Evolutionary conservation across 2,113 vertebrate genomes (phyloP), one percentile per base, ranked within the genome.

Genomic region (Grantiella picta): DNA sequence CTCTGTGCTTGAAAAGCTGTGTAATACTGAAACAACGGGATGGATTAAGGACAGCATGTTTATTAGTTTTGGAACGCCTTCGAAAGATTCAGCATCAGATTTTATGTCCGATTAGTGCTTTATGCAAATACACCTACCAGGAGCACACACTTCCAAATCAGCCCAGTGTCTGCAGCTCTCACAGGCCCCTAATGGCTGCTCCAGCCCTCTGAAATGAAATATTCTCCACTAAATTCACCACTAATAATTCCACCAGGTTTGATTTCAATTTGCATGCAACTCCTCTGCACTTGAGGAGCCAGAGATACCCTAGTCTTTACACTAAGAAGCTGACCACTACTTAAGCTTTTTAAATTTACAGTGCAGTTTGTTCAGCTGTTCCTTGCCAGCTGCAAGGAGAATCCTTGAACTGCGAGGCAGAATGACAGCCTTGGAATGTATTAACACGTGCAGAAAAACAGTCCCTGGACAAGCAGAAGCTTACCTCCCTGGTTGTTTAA

Each of bases 351-450:
- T 11, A 36, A 86, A 93, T 81, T 90, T 72, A n/a, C 8, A 52
- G 36, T 28, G 27, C 70, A 76, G 78, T 89, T 87, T 78, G 80
- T 60, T 81, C 91, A 94, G 92, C 86, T 97, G 94, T 36, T 85
- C 35, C 10, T 5, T 90, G 61, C 73, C 92, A 88, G 82, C 73
- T 94, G 76, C 79, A 93, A 83, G 44, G 28, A 86, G 84, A 92
- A 93, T 76, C 54, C 50, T 64, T 95, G 50, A 91, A 77, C 64
- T 49, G 15, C 0, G 1, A 83, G 71, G 61, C 72, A 92, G 59
- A 68, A 61, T 38, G 87, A 93, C 59, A 86, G 77, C 47, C 54
- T n/a, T 82, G 82, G 90, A 91, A 93, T 23, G 54, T 50, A 83
- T 60, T 52, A 91, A 75, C 80, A 76, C 0, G 5, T 60, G 81